These are phyloP conservation scores for Henicopernis longicauda DNA, from an alignment of 2,113 vertebrate genomes.

Conservation along the genomic window DNA sequence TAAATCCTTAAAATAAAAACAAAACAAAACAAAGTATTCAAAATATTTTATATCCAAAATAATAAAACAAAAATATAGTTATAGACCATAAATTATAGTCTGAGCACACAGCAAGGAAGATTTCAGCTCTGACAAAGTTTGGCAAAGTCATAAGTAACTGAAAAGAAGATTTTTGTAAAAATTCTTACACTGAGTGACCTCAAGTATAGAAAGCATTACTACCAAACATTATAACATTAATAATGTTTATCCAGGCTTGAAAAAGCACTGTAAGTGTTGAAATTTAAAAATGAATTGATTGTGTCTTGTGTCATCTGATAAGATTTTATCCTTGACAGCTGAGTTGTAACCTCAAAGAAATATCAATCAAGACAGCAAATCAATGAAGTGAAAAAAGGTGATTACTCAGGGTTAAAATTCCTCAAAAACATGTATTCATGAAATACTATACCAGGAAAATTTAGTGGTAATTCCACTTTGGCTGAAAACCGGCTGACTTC, in stretches of 20 bases:
- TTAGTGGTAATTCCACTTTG: slow-evolving; percentile 75
- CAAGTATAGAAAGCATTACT: not conserved
- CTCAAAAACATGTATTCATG: not conserved
- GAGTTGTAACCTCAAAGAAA: not conserved
- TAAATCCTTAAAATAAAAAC: not conserved
- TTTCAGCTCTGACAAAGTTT: not conserved
- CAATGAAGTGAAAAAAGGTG: not conserved
- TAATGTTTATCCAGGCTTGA: not conserved
- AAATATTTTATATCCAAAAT: not conserved
- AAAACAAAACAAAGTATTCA: not conserved
- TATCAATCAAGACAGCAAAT: not conserved
- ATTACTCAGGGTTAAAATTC: not conserved
- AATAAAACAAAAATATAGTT: not conserved
- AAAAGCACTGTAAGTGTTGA: not conserved
- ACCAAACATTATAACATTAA: not conserved
- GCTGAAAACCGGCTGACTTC: slow-evolving; percentile 33
- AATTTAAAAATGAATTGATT: not conserved
- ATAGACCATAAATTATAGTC: not conserved
- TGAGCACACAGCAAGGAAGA: not conserved
- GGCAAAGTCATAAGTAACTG: not conserved
- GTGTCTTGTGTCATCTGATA: not conserved
- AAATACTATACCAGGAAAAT: slow-evolving; percentile 78
- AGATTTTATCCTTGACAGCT: not conserved
- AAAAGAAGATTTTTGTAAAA: not conserved
- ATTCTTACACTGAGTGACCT: not conserved